Conservation (phyloP, 2,113 vertebrate genomes). For the Chiloscyllium plagiosum region DNA sequence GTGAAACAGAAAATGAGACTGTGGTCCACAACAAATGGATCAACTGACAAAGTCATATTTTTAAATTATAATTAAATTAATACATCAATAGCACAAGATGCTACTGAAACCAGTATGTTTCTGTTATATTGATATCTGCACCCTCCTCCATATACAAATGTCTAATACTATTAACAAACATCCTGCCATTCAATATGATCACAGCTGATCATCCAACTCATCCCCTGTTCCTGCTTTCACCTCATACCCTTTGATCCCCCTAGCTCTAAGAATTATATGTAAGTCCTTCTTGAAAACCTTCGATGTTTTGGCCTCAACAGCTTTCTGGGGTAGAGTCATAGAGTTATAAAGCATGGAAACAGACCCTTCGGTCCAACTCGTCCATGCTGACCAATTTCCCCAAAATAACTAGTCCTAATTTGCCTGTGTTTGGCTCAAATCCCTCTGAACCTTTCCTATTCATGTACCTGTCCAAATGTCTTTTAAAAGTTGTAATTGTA, state of each 20-base stretch:
- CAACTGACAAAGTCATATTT: background rate
- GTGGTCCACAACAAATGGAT: background rate
- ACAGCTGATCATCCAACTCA: too few species aligned
- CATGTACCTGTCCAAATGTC: background rate
- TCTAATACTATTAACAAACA: too few species aligned
- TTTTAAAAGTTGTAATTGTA: background rate
- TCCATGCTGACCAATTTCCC: background rate
- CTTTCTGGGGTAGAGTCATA: too few species aligned
- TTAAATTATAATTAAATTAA: background rate
- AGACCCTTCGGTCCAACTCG: background rate
- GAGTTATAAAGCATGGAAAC: background rate
- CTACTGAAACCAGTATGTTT: background rate
- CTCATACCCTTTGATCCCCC: too few species aligned
- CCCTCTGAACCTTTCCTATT: background rate
- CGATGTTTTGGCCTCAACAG: background rate
- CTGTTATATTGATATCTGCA: background rate
- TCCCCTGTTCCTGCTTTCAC: too few species aligned
- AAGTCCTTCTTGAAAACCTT: background rate
- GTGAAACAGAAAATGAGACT: background rate
- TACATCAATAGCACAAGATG: background rate
- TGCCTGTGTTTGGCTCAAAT: background rate
- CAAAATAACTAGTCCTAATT: background rate
- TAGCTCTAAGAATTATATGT: too few species aligned
- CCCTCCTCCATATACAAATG: background rate
- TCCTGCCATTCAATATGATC: too few species aligned